Conservation (phyloP, 35 echinoderm and acorn worm species). For the Lytechinus pictus region DNA sequence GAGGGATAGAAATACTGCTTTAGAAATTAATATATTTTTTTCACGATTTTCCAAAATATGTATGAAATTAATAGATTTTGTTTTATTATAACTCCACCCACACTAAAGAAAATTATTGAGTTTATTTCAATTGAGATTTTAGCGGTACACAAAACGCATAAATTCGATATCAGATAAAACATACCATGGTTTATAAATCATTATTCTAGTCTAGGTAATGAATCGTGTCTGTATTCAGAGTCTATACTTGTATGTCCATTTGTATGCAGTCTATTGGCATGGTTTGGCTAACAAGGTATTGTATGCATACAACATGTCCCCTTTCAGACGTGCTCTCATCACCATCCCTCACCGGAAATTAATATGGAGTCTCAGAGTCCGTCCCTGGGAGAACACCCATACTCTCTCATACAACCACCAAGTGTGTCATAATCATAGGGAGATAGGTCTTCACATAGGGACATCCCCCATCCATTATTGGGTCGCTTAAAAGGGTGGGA, state of each 20-base stretch:
- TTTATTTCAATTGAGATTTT: too few species aligned
- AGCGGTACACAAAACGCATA: too few species aligned
- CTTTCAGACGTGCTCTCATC: conserved; percentile 13
- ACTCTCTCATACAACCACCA: not conserved
- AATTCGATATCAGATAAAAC: too few species aligned
- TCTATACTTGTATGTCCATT: not conserved
- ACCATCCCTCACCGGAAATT: conserved; percentile 33
- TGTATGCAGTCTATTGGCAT: not conserved
- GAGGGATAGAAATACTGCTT: too few species aligned
- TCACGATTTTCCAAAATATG: too few species aligned
- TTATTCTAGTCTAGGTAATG: not conserved
- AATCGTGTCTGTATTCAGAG: not conserved
- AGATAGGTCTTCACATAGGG: not conserved
- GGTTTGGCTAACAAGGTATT: conserved; percentile 9
- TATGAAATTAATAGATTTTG: too few species aligned
- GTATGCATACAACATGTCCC: conserved; percentile 38
- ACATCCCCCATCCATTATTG: not conserved
- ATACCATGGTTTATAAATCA: too few species aligned
- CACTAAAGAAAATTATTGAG: too few species aligned
- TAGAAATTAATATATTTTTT: too few species aligned
- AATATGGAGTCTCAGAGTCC: not conserved
- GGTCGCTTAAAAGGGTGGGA: too few species aligned
- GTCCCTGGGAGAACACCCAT: conserved; percentile 21
- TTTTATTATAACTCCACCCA: too few species aligned
- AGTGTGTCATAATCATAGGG: not conserved